Conservation (phyloP, 2,113 vertebrate species). For the Capra hircus region DNA sequence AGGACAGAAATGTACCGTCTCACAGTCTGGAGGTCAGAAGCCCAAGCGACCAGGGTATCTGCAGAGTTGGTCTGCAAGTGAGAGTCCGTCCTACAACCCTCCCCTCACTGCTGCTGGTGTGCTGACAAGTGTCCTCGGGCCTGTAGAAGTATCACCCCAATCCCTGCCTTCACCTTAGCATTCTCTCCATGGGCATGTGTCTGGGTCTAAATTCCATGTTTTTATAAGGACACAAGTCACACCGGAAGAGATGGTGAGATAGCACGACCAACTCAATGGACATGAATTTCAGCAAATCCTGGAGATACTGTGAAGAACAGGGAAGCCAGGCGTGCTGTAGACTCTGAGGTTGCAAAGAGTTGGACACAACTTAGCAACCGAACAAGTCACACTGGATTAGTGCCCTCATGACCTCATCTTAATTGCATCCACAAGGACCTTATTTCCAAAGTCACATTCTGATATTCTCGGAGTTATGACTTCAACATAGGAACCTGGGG, state of each 20-base stretch:
- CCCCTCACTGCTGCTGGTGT: neutral
- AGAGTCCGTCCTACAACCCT: neutral
- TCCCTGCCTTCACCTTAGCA: neutral
- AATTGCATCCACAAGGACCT: neutral
- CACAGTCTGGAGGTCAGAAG: neutral
- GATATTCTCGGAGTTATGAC: neutral
- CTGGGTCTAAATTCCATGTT: neutral
- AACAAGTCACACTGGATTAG: neutral
- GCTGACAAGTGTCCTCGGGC: neutral
- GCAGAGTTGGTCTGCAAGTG: neutral
- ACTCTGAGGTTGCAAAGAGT: neutral
- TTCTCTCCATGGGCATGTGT: neutral
- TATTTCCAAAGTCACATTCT: neutral
- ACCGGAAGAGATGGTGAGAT: fast-evolving
- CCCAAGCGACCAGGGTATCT: neutral
- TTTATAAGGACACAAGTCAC: neutral
- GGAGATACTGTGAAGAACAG: neutral
- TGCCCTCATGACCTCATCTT: neutral
- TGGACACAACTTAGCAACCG: neutral
- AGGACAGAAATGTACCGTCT: neutral
- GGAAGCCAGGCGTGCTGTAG: neutral
- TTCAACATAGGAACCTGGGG: neutral
- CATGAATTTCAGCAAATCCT: neutral
- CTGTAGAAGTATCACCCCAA: neutral
- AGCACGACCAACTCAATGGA: neutral